Conservation (phyloP, 1,140 invertebrate genomes). For the Ruditapes philippinarum region DNA sequence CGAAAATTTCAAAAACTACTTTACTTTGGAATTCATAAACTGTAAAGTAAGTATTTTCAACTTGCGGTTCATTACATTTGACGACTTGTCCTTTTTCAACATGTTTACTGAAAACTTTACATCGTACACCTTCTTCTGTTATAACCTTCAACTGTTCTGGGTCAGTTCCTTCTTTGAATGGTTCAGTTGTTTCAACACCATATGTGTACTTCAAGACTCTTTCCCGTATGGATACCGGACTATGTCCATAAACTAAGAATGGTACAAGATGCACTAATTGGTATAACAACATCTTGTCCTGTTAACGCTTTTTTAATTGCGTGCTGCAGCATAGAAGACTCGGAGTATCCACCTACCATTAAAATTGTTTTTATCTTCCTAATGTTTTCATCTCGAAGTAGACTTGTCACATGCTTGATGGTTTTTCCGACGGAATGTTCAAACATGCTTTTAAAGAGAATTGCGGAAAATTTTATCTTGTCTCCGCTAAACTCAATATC, state of each 20-base stretch:
- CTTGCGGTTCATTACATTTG: background rate
- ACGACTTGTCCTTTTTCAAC: background rate
- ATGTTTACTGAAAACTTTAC: background rate
- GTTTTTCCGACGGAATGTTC: background rate
- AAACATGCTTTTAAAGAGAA: background rate
- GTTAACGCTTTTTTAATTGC: constrained; percentile 84
- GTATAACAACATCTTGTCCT: background rate
- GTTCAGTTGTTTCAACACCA: background rate
- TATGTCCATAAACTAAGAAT: constrained; percentile 31
- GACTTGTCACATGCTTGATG: background rate
- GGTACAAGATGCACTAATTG: background rate
- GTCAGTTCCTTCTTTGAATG: background rate
- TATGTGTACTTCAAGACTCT: constrained; percentile 35
- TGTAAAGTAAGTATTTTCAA: background rate
- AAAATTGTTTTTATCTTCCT: constrained; percentile 84
- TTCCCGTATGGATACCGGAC: background rate
- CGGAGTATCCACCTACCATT: constrained; percentile 88
- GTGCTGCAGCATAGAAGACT: constrained; percentile 87
- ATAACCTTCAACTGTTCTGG: too few species aligned
- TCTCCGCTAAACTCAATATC: background rate
- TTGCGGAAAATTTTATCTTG: background rate
- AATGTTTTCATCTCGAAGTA: background rate
- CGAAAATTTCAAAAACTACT: background rate
- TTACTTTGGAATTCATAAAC: background rate
- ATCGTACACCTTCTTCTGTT: background rate